phyloP scores from a whole-genome alignment of 2,797 vertebrate species.

The Molothrus ater region DNA sequence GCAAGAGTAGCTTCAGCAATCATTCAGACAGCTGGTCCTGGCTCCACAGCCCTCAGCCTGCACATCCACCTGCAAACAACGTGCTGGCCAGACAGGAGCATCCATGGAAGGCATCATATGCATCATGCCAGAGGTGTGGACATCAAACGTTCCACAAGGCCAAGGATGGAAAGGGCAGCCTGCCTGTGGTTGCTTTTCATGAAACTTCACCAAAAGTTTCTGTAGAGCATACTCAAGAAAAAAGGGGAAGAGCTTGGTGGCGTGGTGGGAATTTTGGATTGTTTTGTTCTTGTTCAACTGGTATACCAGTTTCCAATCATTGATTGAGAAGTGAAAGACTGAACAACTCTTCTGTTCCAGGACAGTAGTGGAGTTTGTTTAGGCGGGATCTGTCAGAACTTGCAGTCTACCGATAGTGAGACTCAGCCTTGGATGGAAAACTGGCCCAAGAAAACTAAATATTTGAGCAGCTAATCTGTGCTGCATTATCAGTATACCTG shows the following conservation, averaged over 20 bases:
- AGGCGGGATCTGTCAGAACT: neutral
- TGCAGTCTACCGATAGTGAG: neutral
- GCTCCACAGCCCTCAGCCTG: neutral
- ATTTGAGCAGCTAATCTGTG: conserved; percentile 58
- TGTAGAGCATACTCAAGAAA: neutral
- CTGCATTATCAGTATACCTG: conserved; percentile 7
- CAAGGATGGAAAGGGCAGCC: neutral
- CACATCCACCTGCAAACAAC: neutral
- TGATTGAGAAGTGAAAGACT: neutral
- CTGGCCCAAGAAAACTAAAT: conserved; percentile 37
- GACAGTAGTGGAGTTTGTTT: neutral
- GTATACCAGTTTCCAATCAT: neutral
- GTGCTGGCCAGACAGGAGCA: neutral
- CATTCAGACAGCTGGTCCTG: neutral
- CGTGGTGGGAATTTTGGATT: neutral
- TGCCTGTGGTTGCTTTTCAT: neutral
- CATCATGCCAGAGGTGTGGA: neutral
- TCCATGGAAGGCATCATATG: neutral
- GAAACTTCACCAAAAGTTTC: neutral
- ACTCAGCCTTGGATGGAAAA: neutral
- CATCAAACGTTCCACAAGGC: neutral
- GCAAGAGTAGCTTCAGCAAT: neutral
- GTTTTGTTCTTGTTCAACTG: neutral
- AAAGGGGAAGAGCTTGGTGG: neutral
- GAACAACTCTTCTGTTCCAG: neutral